Evolutionary conservation across 1,140 invertebrate genomes (phyloP).

Genomic region (Ceratina australensis): DNA sequence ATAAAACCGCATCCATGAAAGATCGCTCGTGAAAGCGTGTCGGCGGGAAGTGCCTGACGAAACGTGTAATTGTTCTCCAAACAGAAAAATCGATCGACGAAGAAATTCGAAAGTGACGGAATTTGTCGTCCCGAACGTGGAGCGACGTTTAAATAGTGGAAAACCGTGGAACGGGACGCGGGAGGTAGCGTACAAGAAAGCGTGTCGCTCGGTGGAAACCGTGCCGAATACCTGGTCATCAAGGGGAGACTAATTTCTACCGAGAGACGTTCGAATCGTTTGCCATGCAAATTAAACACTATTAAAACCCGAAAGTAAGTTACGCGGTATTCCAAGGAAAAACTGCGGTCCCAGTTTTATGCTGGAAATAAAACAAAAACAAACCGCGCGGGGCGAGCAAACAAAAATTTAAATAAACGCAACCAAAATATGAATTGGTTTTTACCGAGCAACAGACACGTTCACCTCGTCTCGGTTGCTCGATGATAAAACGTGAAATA

Average conservation of each 20-base stretch:
- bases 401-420: too few species aligned
- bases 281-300: not conserved
- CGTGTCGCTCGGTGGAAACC: slow-evolving; percentile 27
- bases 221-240: slow-evolving; percentile 15
- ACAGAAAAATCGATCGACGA: slow-evolving; percentile 33
- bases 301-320: not conserved
- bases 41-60: slow-evolving; percentile 37
- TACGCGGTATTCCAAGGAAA: too few species aligned
- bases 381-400: too few species aligned
- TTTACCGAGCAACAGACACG: too few species aligned
- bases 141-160: not conserved
- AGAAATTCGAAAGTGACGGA: slow-evolving; percentile 56
- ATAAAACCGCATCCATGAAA: slow-evolving; percentile 37
- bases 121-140: not conserved
- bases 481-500: too few species aligned
- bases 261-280: not conserved
- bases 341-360: too few species aligned
- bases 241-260: slow-evolving; percentile 16
- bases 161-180: not conserved
- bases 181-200: slow-evolving; percentile 30
- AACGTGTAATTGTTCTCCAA: slow-evolving; percentile 23
- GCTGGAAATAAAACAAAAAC: too few species aligned
- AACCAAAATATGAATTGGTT: too few species aligned
- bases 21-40: slow-evolving; percentile 63
- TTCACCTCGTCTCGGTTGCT: too few species aligned